These are phyloP conservation scores for Sicus ferrugineus DNA, from an alignment of 2,888 invertebrate species.

Conservation along the genomic window DNA sequence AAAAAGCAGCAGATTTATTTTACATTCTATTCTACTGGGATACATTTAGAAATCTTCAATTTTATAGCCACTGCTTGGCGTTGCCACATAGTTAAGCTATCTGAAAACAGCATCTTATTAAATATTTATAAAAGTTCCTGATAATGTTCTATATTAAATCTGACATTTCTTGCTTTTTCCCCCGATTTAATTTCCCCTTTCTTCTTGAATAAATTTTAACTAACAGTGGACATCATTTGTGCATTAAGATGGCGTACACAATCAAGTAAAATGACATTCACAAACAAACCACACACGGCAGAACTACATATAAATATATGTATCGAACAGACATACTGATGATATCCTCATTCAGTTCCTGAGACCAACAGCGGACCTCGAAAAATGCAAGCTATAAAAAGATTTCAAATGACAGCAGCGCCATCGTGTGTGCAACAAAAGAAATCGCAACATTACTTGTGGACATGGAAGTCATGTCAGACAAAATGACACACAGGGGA, in stretches of 20 bases:
- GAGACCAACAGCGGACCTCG: neutral
- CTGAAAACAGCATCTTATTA: too few relatives aligned
- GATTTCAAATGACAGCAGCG: too few relatives aligned
- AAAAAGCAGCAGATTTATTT: too few relatives aligned
- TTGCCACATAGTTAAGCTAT: too few relatives aligned
- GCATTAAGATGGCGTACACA: constrained; percentile 9
- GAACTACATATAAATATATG: neutral
- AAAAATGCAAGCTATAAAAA: neutral
- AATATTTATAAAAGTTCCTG: too few relatives aligned
- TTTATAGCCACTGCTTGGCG: too few relatives aligned
- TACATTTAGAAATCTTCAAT: too few relatives aligned
- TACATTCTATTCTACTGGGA: too few relatives aligned
- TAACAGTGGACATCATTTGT: neutral
- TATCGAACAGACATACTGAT: neutral
- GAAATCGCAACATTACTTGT: neutral
- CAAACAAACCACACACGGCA: neutral
- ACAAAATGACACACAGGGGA: neutral
- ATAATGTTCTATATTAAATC: too few relatives aligned
- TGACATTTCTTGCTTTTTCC: too few relatives aligned
- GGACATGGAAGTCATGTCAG: neutral
- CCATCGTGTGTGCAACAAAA: constrained; percentile 19
- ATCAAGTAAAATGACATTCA: neutral
- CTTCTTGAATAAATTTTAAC: too few relatives aligned
- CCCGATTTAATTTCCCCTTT: too few relatives aligned
- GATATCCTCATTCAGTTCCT: neutral